Conservation (phyloP, 2,797 vertebrate genomes). For the Scolopax rusticola region DNA sequence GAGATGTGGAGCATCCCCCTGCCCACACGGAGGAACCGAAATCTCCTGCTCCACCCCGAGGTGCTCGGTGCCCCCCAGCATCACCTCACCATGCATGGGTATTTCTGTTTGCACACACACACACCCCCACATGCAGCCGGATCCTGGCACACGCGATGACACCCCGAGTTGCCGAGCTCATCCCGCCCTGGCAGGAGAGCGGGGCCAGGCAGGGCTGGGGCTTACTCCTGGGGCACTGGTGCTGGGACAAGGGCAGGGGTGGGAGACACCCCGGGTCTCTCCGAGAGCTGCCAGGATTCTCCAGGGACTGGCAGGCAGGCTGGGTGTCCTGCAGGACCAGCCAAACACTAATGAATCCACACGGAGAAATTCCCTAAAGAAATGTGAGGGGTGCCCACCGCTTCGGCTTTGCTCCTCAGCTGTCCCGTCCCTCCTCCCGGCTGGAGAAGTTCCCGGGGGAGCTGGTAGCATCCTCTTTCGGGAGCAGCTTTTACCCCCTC, state of each 20-base stretch:
- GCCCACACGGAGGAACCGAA: background rate
- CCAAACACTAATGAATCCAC: background rate
- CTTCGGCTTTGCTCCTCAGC: background rate
- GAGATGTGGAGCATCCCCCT: background rate
- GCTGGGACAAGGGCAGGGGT: background rate
- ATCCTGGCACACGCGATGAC: fast-evolving
- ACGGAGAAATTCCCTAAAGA: background rate
- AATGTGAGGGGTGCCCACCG: background rate
- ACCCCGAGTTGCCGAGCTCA: background rate
- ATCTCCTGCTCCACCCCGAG: background rate
- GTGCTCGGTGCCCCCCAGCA: background rate
- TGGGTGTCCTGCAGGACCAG: background rate
- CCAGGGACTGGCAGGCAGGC: background rate
- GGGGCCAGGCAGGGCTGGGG: background rate
- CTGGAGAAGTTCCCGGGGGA: conserved; percentile 6
- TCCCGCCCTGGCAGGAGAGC: background rate
- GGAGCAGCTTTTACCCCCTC: background rate
- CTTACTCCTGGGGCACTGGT: fast-evolving
- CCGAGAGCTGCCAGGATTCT: background rate
- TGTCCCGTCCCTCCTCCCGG: background rate
- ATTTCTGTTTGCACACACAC: background rate
- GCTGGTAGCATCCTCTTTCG: background rate
- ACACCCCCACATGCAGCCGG: background rate
- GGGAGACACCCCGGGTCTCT: background rate
- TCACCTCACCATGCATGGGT: fast-evolving